These are phyloP conservation scores for Petrosia ficiformis DNA, from an alignment of 37 sponge, comb jelly and placozoan genomes.

Conservation along the genomic window DNA sequence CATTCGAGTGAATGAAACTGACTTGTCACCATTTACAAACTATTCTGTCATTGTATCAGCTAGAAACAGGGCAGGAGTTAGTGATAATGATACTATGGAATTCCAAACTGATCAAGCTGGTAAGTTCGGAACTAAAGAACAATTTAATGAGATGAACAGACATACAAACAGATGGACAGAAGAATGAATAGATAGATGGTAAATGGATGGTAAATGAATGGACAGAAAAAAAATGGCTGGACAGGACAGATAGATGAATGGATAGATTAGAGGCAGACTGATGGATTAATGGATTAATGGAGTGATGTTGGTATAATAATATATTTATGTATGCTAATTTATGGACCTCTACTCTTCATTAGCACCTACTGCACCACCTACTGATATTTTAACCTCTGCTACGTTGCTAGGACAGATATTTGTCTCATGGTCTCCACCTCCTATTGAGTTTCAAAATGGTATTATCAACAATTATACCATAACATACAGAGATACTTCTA, in stretches of 20 bases:
- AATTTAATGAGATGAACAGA: no score
- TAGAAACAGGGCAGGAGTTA: not conserved
- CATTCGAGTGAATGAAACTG: not conserved
- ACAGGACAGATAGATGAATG: no score
- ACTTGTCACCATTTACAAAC: not conserved
- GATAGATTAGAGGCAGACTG: no score
- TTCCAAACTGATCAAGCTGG: not conserved
- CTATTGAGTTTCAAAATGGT: not conserved
- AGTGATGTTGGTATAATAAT: no score
- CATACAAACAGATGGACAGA: no score
- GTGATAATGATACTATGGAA: not conserved
- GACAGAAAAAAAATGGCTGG: no score
- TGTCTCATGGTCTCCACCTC: not conserved
- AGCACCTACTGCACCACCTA: not conserved
- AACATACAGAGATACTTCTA: no score
- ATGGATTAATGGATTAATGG: no score
- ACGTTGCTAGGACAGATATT: not conserved
- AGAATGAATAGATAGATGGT: no score
- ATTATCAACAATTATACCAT: not conserved
- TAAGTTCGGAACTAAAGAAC: no score
- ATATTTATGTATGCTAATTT: not conserved
- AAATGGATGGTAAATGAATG: no score
- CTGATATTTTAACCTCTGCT: not conserved
- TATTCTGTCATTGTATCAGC: not conserved
- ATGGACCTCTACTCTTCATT: not conserved